Base-by-base conservation (phyloP, 2,113 vertebrate species). In the Megaptera novaeangliae region DNA sequence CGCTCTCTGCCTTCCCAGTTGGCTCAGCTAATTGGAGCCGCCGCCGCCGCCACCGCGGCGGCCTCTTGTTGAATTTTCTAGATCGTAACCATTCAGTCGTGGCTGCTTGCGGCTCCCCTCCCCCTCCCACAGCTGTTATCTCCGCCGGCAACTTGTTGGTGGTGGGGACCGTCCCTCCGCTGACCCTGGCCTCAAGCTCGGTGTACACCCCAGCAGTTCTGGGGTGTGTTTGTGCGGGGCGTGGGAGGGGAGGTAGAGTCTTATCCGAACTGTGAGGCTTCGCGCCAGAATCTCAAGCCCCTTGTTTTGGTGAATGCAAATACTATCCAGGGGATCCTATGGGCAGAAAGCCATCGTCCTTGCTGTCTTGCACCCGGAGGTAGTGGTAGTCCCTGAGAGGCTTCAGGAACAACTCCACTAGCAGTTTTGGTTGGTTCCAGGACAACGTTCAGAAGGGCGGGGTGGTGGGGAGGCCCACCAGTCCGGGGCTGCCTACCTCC, bases 1-100 rank as follows among this genome's bases (percentile, higher is more conserved):
- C 68, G 29, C 72, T 97, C 95, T 92, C 91, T 96, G 82, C 93
- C 89, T 98, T 96, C 95, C 96, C 96, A 95, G 96, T 98, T 96
- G 98, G 86, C 86, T 96, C 72, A 55, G 96, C 96, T 98, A 97
- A 98, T 97, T 98, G 97, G 97, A 98, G 98, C 97, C 96, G 96
- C 94, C 82, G 59, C 93, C 88, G 59, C 93, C 88, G 96, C 98
- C 91, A 97, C 95, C 96, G 93, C 88, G 41, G 46, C 97, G 87
- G 97, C 98, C 90, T 98, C 96, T 98, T 96, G 97, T 98, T 98
- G 98, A 98, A 98, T 98, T 98, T 98, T 98, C 98, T 97, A 97
- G 49, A 97, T 96, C 96, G 96, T 92, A 64, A 95, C 85, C 88
- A 59, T 97, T 96, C 88, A 95, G 93, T 97, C 92, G 82, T 92